Evolutionary conservation across 1,140 invertebrate genomes (phyloP), one percentile per base, ranked within the genome.

Genomic region (Aphelinus atriplicis): DNA sequence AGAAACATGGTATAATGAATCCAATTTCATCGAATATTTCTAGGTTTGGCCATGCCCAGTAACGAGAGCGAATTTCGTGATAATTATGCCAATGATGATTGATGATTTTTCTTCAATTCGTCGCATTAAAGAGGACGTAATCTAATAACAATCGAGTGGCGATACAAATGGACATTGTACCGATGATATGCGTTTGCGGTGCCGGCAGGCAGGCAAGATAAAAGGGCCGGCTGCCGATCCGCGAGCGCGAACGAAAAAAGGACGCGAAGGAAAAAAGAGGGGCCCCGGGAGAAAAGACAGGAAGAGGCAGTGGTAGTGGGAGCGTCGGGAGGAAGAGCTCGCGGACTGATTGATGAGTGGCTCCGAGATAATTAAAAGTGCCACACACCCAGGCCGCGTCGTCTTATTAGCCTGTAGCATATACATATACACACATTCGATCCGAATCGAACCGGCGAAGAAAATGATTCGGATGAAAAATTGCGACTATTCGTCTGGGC

Each of bases 281-380:
- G 45, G 3, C 3, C 42, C 3, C 45, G 45, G 4, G 45, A 62
- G 4, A 62, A 62, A 55, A 53, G 46, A 63, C 2, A 50, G 47
- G 42, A 51, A 67, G 71, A 43, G 57, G 4, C 6, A 26, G 26
- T 26, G 26, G 26, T 26, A 26, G 26, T 26, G 26, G 26, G 26
- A 26, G 46, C 61, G 9, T 10, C 7, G 46, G 9, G 7, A 48
- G 63, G 45, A 43, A 60, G 62, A 64, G 10, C n/a, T 46, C n/a
- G 61, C 67, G 65, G 80, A 76, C 81, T 84, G 82, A 84, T 84
- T 83, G 81, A 84, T 84, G 82, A 83, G 79, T 78, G 43, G 67
- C 72, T 69, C 71, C 63, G 75, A 64, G 53, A 81, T 81, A 82
- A 82, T 83, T 81, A 84, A 83, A 77, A 71, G 51, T 66, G 71